A percentile compares a stretch with the other conserved stretches of the same genome.
Conservation (phyloP, 2,888 invertebrate genomes). For the Priocnemis perturbator region DNA sequence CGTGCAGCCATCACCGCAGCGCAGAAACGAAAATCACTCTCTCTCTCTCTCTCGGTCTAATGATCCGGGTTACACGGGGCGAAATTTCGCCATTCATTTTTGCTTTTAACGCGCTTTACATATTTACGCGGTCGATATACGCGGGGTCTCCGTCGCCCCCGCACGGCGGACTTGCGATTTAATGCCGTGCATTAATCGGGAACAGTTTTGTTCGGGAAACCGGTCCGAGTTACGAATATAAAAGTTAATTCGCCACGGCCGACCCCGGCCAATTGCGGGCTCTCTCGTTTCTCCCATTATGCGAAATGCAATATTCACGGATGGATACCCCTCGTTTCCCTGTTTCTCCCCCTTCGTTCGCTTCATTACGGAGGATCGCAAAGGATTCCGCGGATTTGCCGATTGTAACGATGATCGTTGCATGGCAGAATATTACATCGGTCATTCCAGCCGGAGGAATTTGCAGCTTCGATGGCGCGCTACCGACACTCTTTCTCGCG, state of each 20-base stretch:
- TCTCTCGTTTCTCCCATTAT: conserved; percentile 13
- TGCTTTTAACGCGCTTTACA: conserved; percentile 45
- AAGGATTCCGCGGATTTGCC: conserved; percentile 15
- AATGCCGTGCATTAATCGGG: conserved; percentile 46
- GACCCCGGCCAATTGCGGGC: conserved; percentile 15
- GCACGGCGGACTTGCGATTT: conserved; percentile 46
- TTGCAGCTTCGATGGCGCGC: no score
- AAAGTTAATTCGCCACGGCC: conserved; percentile 42
- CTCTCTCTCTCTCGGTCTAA: no score
- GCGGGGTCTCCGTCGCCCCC: conserved; percentile 3
- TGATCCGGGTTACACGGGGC: background rate
- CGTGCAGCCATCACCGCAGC: no score
- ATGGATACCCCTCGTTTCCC: conserved; percentile 2
- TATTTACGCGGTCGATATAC: conserved; percentile 35
- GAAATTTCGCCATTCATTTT: conserved; percentile 31
- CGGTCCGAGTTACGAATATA: conserved; percentile 42
- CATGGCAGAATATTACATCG: no score
- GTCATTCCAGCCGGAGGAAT: no score
- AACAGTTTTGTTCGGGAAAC: conserved; percentile 25
- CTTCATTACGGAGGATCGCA: background rate
- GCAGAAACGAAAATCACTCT: no score
- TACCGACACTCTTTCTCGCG: no score
- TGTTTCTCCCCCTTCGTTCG: background rate
- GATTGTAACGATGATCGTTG: no score
- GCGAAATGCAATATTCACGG: conserved; percentile 6